Conservation (phyloP, 1,140 invertebrate genomes). For the Zaprionus camerounensis region DNA sequence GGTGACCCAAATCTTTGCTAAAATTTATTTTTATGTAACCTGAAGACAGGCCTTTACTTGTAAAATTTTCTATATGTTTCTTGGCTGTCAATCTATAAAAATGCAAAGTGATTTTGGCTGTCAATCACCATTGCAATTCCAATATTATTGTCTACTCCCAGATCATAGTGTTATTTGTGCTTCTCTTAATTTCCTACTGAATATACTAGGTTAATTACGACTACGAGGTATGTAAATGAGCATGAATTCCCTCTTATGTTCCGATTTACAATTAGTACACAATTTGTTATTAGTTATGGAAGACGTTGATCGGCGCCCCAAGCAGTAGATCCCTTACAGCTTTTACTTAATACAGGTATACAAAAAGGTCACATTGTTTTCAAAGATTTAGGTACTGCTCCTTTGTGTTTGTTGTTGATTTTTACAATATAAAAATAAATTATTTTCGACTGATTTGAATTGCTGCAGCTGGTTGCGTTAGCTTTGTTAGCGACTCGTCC, state of each 20-base stretch:
- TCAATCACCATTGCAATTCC: neutral
- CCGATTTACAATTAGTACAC: constrained; percentile 23
- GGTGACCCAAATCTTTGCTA: too few relatives aligned
- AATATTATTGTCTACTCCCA: constrained; percentile 34
- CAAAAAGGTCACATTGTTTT: constrained; percentile 76
- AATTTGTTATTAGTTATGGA: constrained; percentile 53
- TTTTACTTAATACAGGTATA: constrained; percentile 61
- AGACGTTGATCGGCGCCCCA: constrained; percentile 55
- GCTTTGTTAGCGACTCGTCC: constrained; percentile 60
- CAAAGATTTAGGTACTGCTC: constrained; percentile 67
- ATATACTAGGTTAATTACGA: constrained; percentile 30
- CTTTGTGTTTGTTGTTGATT: neutral
- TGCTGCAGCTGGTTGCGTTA: constrained; percentile 33
- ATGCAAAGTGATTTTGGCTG: constrained; percentile 17
- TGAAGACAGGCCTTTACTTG: neutral
- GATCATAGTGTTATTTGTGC: constrained; percentile 12
- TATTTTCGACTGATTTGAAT: constrained; percentile 37
- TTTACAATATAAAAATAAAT: constrained; percentile 22
- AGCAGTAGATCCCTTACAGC: constrained; percentile 28
- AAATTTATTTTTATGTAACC: too few relatives aligned
- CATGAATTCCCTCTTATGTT: constrained; percentile 19
- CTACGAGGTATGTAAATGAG: constrained; percentile 50
- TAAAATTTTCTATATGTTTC: neutral
- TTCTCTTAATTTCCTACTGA: neutral
- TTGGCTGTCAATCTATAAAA: constrained; percentile 12